Base-by-base conservation (phyloP, 2,113 vertebrate genomes). In the Orycteropus afer region DNA sequence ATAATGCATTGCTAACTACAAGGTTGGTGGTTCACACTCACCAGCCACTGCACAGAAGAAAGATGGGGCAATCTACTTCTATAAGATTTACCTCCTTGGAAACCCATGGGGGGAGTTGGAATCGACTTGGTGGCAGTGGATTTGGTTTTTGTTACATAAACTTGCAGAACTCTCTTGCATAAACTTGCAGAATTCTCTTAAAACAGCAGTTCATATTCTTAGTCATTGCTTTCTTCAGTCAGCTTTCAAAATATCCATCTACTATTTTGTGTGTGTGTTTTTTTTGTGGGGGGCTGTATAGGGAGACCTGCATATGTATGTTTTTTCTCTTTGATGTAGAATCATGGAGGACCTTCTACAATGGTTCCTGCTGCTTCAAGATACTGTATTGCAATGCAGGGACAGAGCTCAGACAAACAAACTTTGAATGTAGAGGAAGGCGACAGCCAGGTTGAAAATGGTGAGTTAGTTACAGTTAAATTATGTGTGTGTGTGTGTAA, bases 331-430 rank as follows among this genome's bases (percentile, higher is more conserved):
- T 95, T 86, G 71, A 42, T 94, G 95, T 81, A 99, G 99, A 98
- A 89, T 92, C 98, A 98, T 71, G 85, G 96, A 12, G 97, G 93
- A n/a, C 76, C 98, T 34, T 47, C 93, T 96, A 40, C 98, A 3
- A 69, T 99, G 96, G 97, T 98, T 77, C 98, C 98, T 53, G 84
- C 97, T 80, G 69, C 98, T 87, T 90, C 98, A 14, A 86, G 98
- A 61, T 99, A 98, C 93, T 99, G 98, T 98, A 97, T 98, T 51
- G 42, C 97, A 90, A 98, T 98, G 42, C 97, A 96, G 83, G 97
- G 78, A 42, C 97, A 97, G 79, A 97, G 82, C 45, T 78, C 97
- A 37, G 97, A 96, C 73, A 99, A 99, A 95, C 98, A 98, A 61
- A 81, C 96, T 17, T 85, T 98, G 80, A 98, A 98, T 97, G 98